phyloP scores from a whole-genome alignment of 2,797 vertebrate genomes.

The Spea hammondii region DNA sequence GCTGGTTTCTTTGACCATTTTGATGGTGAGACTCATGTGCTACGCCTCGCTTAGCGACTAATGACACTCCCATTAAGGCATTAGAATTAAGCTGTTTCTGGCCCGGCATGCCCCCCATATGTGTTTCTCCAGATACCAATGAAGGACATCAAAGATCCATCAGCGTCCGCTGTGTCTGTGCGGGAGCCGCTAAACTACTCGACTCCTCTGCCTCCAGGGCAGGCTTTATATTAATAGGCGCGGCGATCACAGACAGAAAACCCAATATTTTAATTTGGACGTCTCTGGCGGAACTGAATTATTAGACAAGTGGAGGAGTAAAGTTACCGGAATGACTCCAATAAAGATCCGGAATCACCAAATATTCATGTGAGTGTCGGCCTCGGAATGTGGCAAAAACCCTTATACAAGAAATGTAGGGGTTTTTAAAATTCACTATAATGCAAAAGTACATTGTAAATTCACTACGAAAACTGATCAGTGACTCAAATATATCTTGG shows the following conservation, averaged over 20 bases:
- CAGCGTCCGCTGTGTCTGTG: conserved; percentile 37
- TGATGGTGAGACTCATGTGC: too few species aligned
- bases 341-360: background rate
- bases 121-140: conserved; percentile 13
- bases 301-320: background rate
- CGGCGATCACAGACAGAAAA: conserved; percentile 17
- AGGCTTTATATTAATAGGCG: conserved; percentile 34
- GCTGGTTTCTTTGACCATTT: too few species aligned
- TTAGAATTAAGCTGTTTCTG: too few species aligned
- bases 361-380: too few species aligned
- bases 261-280: conserved; percentile 39
- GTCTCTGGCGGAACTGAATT: conserved; percentile 14
- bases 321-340: background rate
- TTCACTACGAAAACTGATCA: too few species aligned
- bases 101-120: conserved; percentile 7
- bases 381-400: too few species aligned
- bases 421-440: too few species aligned
- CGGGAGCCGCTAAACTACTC: conserved; percentile 1
- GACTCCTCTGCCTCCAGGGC: background rate
- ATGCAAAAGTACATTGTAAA: too few species aligned
- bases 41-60: too few species aligned
- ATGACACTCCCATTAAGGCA: too few species aligned
- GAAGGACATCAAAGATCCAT: conserved; percentile 43
- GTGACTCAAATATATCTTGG: too few species aligned
- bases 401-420: too few species aligned